Evolutionary conservation across 1,140 invertebrate genomes (phyloP).

Genomic region (Phortica variegata): DNA sequence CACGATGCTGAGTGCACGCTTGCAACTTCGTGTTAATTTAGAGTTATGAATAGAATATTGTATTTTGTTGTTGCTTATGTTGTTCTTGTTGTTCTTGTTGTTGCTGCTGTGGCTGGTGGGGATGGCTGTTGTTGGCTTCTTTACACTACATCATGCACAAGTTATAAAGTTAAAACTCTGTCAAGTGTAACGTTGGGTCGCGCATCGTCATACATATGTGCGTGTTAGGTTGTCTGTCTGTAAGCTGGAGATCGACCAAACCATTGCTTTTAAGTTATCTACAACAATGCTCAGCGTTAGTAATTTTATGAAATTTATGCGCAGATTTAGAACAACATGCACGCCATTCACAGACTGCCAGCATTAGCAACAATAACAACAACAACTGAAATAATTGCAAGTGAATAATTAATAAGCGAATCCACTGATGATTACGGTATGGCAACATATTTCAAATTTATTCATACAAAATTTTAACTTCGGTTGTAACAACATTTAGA

Average conservation of each 20-base stretch:
- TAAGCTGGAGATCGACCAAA: not conserved
- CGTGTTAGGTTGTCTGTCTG: constrained; percentile 31
- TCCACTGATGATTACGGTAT: not conserved
- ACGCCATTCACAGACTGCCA: constrained; percentile 13
- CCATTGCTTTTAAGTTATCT: not conserved
- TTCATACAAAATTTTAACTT: too few relatives aligned
- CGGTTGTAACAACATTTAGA: too few relatives aligned
- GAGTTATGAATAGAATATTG: too few relatives aligned
- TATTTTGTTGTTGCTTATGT: too few relatives aligned
- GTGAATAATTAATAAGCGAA: constrained; percentile 35
- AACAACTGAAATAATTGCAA: constrained; percentile 52
- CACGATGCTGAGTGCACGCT: too few relatives aligned
- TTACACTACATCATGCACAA: constrained; percentile 10
- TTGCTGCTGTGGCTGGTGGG: not conserved
- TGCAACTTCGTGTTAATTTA: too few relatives aligned
- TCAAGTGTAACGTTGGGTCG: constrained; percentile 40
- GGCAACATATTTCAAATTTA: too few relatives aligned
- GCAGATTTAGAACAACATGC: constrained; percentile 49
- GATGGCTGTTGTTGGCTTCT: too few relatives aligned
- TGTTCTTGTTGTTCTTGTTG: too few relatives aligned
- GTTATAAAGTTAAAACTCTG: constrained; percentile 50
- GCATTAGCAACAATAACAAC: constrained; percentile 18
- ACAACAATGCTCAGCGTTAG: constrained; percentile 1
- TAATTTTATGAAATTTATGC: constrained; percentile 48
- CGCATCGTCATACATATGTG: too few relatives aligned